Evolutionary conservation across 2,113 vertebrate species (phyloP).

Genomic region (Halcyon malimbica): DNA sequence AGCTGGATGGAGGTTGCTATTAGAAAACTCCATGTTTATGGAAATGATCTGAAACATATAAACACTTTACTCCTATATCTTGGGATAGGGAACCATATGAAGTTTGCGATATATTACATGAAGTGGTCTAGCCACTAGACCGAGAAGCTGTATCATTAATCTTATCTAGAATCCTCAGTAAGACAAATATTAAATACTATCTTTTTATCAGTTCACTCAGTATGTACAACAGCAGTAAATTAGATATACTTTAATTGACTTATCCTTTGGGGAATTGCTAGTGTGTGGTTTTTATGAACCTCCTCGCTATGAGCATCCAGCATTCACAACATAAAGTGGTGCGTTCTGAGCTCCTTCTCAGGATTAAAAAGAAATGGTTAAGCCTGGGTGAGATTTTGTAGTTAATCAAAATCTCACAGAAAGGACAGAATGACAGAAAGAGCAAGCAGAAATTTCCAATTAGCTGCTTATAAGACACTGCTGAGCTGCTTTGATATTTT

Average conservation of each 20-base stretch:
- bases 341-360: neutral
- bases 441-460: slow-evolving; percentile 15
- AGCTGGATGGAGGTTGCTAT: neutral
- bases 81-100: neutral
- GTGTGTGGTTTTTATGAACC: neutral
- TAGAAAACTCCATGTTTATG: neutral
- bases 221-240: neutral
- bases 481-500: slow-evolving; percentile 12
- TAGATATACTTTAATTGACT: neutral
- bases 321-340: neutral
- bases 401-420: neutral
- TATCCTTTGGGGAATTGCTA: neutral
- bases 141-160: neutral
- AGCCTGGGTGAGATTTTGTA: neutral
- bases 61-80: neutral
- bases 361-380: neutral
- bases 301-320: neutral
- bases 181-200: neutral
- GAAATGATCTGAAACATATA: neutral
- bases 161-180: neutral
- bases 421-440: slow-evolving; percentile 11
- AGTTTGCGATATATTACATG: neutral
- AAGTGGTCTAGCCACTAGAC: neutral
- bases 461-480: neutral
- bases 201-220: neutral